phyloP scores from a whole-genome alignment of 2,113 vertebrate genomes.

The Thinocorus orbignyianus region DNA sequence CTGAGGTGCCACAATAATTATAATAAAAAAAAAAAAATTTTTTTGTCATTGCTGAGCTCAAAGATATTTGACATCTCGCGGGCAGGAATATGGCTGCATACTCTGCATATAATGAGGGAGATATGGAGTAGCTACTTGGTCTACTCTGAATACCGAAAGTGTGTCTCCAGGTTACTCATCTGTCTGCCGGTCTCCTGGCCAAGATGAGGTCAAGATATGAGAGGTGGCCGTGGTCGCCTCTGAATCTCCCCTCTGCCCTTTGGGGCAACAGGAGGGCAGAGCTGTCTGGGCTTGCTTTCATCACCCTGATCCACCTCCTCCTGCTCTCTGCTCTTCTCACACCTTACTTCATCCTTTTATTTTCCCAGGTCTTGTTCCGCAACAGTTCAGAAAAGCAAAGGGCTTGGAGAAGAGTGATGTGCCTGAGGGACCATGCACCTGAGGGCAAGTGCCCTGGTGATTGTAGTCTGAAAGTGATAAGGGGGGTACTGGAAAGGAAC shows the following conservation, averaged over 20 bases:
- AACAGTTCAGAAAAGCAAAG: neutral
- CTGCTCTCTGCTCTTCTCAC: neutral
- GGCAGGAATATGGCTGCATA: neutral
- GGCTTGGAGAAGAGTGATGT: neutral
- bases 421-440: neutral
- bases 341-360: neutral
- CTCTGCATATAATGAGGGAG: neutral
- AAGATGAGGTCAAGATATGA: neutral
- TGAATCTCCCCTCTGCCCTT: neutral
- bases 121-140: neutral
- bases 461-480: neutral
- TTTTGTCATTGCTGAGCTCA: neutral
- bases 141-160: neutral
- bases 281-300: neutral
- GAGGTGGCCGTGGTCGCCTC: neutral
- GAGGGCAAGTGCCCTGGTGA: neutral
- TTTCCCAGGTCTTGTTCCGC: neutral
- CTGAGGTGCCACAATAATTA: neutral
- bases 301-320: neutral
- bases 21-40: neutral
- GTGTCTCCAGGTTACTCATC: neutral
- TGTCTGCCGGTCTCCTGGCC: neutral
- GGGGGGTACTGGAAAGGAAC: neutral
- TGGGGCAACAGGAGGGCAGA: neutral
- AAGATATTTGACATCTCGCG: fast-evolving